Percentiles rank a stretch among this genome's conserved stretches.
Evolutionary conservation across 2,888 invertebrate genomes (phyloP).

Genomic region (Eutolmus rufibarbis): DNA sequence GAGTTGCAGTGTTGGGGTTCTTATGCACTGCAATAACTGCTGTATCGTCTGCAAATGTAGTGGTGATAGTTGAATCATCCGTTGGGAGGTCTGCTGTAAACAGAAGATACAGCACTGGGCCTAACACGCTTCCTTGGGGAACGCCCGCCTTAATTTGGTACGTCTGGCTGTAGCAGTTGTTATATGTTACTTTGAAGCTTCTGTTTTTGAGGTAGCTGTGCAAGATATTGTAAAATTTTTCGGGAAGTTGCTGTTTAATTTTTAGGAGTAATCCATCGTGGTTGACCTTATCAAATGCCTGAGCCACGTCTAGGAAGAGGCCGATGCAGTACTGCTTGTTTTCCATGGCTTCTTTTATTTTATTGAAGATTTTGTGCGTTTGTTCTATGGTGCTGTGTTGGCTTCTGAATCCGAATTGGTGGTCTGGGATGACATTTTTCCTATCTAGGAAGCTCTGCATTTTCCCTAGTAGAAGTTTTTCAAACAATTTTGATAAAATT

Average conservation of each 20-base stretch:
- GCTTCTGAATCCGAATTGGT: conserved; percentile 18
- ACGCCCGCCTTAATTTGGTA: background rate
- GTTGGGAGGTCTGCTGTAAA: background rate
- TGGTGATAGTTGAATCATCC: background rate
- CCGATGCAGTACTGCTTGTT: background rate
- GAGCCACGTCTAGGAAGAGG: conserved; percentile 1
- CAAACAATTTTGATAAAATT: conserved; percentile 13
- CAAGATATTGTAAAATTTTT: background rate
- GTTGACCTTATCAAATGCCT: conserved; percentile 13
- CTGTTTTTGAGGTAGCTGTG: background rate
- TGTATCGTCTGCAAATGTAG: background rate
- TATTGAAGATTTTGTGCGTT: background rate
- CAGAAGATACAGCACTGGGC: no score
- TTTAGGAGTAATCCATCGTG: conserved; percentile 3
- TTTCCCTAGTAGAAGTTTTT: background rate
- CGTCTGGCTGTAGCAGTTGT: background rate
- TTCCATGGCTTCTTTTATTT: conserved; percentile 9
- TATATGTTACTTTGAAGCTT: background rate
- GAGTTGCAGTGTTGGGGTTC: background rate
- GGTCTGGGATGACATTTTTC: background rate
- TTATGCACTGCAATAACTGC: background rate
- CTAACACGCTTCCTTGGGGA: no score
- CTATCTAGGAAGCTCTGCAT: background rate
- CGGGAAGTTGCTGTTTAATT: background rate
- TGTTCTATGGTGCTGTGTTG: background rate